phyloP scores from a whole-genome alignment of 2,888 invertebrate genomes.

The Drosophila aldrichi region DNA sequence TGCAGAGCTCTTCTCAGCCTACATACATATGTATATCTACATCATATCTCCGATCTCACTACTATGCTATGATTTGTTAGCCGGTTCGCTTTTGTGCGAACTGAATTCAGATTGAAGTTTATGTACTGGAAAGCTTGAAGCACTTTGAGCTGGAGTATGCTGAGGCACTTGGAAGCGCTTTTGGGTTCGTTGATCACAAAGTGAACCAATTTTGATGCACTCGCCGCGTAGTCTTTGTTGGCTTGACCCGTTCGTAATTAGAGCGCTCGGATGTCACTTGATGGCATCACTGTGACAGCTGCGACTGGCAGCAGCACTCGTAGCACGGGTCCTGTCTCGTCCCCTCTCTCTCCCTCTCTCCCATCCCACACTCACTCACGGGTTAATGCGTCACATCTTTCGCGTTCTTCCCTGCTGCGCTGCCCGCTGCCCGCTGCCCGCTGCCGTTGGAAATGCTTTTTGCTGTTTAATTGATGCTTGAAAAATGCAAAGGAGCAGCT shows the following conservation, averaged over 20 bases:
- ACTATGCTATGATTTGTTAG: neutral
- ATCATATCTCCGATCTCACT: neutral
- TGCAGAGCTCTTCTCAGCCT: too few species aligned
- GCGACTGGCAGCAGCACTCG: neutral
- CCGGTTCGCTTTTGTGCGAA: neutral
- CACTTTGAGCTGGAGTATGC: slow-evolving; percentile 3
- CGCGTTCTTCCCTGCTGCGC: neutral
- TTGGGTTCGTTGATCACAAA: slow-evolving; percentile 38
- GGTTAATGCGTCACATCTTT: slow-evolving; percentile 7
- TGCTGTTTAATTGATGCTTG: slow-evolving; percentile 64
- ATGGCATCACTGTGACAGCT: slow-evolving; percentile 20
- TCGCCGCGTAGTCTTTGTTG: slow-evolving; percentile 24
- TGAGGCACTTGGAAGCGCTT: slow-evolving; percentile 10
- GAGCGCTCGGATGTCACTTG: slow-evolving; percentile 32
- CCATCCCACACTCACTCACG: neutral
- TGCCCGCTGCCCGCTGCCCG: neutral
- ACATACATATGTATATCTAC: too few species aligned
- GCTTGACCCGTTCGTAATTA: slow-evolving; percentile 39
- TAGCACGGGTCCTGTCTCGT: neutral
- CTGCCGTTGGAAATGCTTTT: slow-evolving; percentile 43
- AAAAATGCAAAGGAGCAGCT: slow-evolving; percentile 47
- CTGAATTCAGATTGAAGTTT: neutral
- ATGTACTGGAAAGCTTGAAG: slow-evolving; percentile 3
- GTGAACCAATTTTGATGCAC: slow-evolving; percentile 38
- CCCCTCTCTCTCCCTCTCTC: too few species aligned